Evolutionary conservation across 2,113 vertebrate genomes (phyloP).

Genomic region (Actinemys pallida): DNA sequence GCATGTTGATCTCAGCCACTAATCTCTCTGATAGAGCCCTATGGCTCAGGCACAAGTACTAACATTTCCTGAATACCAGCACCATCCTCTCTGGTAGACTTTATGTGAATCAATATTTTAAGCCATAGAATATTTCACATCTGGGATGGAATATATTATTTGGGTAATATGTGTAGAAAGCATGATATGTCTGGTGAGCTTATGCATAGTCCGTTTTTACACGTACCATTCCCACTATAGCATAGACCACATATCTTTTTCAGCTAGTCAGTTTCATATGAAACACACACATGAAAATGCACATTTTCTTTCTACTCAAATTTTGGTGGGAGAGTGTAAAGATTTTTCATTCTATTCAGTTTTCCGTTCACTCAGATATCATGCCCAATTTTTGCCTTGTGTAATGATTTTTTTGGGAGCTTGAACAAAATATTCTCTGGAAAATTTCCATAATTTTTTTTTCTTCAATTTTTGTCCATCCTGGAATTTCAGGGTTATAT

Average conservation of each 20-base stretch:
- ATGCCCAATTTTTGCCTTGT: not conserved
- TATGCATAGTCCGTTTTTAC: fast-evolving
- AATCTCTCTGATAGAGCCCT: not conserved
- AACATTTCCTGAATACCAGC: not conserved
- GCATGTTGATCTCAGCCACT: not conserved
- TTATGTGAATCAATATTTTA: not conserved
- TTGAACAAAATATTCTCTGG: not conserved
- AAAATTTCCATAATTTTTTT: not conserved
- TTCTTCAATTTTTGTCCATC: not conserved
- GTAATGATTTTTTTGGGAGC: not conserved
- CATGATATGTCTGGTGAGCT: fast-evolving
- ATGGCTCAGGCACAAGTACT: not conserved
- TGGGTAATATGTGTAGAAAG: not conserved
- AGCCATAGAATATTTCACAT: not conserved
- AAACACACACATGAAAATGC: not conserved
- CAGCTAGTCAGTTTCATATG: not conserved
- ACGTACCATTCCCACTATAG: fast-evolving
- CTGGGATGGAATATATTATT: not conserved
- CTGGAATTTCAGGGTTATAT: not conserved
- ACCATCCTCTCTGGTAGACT: not conserved
- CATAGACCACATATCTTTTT: not conserved
- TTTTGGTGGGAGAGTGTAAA: not conserved
- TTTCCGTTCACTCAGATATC: too few relatives aligned
- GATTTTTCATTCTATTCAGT: not conserved
- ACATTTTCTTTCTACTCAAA: not conserved